These are phyloP conservation scores for Capitulum mitella DNA, from an alignment of 2,888 invertebrate genomes.

Conservation along the genomic window DNA sequence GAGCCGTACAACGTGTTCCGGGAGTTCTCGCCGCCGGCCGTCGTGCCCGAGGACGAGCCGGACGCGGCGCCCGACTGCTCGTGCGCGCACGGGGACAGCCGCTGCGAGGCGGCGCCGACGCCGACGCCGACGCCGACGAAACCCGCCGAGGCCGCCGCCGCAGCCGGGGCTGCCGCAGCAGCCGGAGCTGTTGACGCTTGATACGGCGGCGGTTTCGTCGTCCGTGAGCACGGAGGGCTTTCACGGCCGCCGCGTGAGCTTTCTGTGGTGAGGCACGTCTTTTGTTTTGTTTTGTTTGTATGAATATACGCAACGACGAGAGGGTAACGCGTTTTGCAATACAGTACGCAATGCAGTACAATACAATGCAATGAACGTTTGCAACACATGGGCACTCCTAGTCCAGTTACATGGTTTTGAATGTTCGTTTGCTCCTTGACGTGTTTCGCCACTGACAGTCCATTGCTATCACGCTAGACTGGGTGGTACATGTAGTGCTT, in stretches of 20 bases:
- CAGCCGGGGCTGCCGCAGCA: neutral
- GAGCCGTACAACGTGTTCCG: conserved; percentile 25
- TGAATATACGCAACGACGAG: neutral
- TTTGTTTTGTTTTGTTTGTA: neutral
- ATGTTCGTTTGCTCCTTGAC: too few species aligned
- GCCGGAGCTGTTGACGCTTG: neutral
- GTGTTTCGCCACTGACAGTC: too few species aligned
- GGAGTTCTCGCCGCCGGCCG: conserved; percentile 17
- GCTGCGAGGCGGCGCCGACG: neutral
- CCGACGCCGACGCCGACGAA: too few species aligned
- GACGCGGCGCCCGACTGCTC: neutral
- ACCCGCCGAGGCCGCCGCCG: too few species aligned
- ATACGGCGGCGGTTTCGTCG: neutral
- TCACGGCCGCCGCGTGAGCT: neutral
- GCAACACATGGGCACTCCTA: too few species aligned
- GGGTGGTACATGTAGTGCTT: too few species aligned
- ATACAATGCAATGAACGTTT: too few species aligned
- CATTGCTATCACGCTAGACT: too few species aligned
- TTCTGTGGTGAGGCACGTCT: neutral
- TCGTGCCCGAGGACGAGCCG: neutral
- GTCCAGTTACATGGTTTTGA: too few species aligned
- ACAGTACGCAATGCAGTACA: too few species aligned
- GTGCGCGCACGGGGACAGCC: neutral
- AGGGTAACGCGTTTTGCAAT: too few species aligned
- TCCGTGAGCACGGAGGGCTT: neutral